Conservation (phyloP, 2,888 invertebrate genomes). For the Desoria tigrina region DNA sequence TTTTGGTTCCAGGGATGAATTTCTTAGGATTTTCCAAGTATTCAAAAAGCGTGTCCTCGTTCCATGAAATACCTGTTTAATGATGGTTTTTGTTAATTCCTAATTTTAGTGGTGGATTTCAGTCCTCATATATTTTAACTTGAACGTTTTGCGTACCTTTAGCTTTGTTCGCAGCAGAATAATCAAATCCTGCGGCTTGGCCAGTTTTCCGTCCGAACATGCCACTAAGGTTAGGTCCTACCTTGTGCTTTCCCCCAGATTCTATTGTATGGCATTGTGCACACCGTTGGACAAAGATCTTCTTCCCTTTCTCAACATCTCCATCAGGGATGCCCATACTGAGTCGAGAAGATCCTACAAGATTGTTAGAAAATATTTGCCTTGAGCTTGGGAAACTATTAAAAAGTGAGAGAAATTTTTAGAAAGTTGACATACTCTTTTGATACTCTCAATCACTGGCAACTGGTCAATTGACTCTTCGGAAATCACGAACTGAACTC, state of each 20-base stretch:
- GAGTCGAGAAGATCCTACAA: not conserved
- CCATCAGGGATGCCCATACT: slow-evolving; percentile 71
- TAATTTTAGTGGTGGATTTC: not conserved
- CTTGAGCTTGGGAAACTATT: too few species aligned
- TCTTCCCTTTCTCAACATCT: slow-evolving; percentile 95
- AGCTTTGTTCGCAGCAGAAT: slow-evolving; percentile 92
- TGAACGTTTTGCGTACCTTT: too few species aligned
- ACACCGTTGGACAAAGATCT: slow-evolving; percentile 91
- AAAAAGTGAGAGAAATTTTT: not conserved
- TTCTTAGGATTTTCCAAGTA: slow-evolving; percentile 99
- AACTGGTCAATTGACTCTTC: too few species aligned
- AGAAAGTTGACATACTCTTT: too few species aligned
- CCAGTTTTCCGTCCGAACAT: slow-evolving; percentile 93
- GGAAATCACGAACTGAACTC: too few species aligned
- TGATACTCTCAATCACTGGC: too few species aligned
- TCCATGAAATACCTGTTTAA: slow-evolving; percentile 81
- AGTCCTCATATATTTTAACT: too few species aligned
- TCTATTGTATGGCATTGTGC: slow-evolving; percentile 97
- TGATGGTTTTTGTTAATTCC: not conserved
- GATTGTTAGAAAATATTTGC: not conserved
- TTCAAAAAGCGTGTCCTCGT: slow-evolving; percentile 85
- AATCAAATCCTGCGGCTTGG: slow-evolving; percentile 83
- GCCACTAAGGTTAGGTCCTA: slow-evolving; percentile 92
- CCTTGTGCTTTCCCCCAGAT: slow-evolving; percentile 94
- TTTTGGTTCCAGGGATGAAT: slow-evolving; percentile 98